These are phyloP conservation scores for Tenebrio molitor DNA, from an alignment of 1,140 invertebrate species.

Conservation along the genomic window DNA sequence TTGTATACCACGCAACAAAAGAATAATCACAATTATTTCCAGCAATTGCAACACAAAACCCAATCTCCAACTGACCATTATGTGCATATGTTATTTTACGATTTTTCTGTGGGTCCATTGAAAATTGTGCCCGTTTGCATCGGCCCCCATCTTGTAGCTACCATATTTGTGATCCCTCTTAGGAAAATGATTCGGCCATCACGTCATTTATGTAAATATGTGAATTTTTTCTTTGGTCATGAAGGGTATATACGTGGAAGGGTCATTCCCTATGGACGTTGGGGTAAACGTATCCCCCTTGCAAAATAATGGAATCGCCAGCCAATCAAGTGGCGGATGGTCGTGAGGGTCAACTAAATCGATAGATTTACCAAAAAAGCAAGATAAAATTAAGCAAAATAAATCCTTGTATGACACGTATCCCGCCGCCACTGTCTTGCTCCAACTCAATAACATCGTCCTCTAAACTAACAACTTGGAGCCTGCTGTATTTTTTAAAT, in stretches of 20 bases:
- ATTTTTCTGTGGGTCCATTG: slow-evolving; percentile 57
- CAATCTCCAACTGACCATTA: slow-evolving; percentile 57
- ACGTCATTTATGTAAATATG: slow-evolving; percentile 29
- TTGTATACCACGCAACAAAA: slow-evolving; percentile 41
- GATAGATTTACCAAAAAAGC: slow-evolving; percentile 41
- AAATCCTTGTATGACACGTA: no score
- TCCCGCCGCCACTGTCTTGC: background rate
- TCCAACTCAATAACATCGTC: background rate
- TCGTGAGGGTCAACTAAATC: slow-evolving; percentile 50
- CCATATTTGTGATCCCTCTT: slow-evolving; percentile 43
- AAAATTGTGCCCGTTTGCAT: slow-evolving; percentile 16
- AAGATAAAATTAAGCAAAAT: background rate
- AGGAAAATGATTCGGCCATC: slow-evolving; percentile 10
- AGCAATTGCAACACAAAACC: slow-evolving; percentile 51
- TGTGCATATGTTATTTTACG: slow-evolving; percentile 57
- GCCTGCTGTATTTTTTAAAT: slow-evolving; percentile 44
- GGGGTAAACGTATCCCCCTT: slow-evolving; percentile 53
- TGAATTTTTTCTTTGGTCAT: slow-evolving; percentile 24
- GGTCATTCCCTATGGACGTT: slow-evolving; percentile 58
- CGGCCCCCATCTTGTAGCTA: slow-evolving; percentile 35
- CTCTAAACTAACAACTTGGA: slow-evolving; percentile 8
- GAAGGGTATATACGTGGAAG: slow-evolving; percentile 49
- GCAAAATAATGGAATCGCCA: slow-evolving; percentile 42
- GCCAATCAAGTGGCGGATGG: slow-evolving; percentile 53
- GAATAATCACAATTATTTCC: slow-evolving; percentile 55